A percentile compares a stretch with the other conserved stretches of the same genome.
Evolutionary conservation across 2,113 vertebrate species (phyloP).

Genomic region (Ranitomeya imitator): DNA sequence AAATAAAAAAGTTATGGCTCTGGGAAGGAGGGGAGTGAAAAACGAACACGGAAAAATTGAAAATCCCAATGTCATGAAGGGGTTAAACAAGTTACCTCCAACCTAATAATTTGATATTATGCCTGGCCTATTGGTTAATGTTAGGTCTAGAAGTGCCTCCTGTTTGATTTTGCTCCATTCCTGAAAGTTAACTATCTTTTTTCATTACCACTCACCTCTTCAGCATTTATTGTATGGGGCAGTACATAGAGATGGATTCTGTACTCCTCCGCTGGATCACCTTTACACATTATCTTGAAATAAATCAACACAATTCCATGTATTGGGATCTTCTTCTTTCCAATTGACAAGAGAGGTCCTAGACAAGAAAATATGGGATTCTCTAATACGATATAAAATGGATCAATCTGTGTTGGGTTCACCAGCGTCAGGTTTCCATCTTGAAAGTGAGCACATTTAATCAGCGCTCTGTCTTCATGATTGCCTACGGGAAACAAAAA

Average conservation of each 20-base stretch:
- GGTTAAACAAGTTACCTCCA: too few relatives aligned
- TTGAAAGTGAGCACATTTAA: constrained; percentile 18
- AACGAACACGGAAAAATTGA: too few relatives aligned
- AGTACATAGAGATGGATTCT: constrained; percentile 23
- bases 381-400: background rate
- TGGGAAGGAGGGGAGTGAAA: too few relatives aligned
- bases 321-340: background rate
- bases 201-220: background rate
- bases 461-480: background rate
- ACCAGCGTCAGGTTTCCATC: background rate
- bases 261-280: background rate
- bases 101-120: too few relatives aligned
- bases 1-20: too few relatives aligned
- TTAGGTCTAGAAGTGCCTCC: too few relatives aligned
- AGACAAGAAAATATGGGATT: constrained; percentile 18
- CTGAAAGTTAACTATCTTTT: too few relatives aligned
- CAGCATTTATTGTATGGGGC: background rate
- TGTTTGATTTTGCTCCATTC: too few relatives aligned
- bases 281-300: background rate
- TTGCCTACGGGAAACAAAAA: background rate
- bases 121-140: too few relatives aligned
- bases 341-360: background rate
- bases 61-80: too few relatives aligned
- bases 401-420: background rate
- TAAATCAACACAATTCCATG: background rate